Evolutionary conservation across 2,113 vertebrate species (phyloP).

Genomic region (Epinephelus cyanopodus): DNA sequence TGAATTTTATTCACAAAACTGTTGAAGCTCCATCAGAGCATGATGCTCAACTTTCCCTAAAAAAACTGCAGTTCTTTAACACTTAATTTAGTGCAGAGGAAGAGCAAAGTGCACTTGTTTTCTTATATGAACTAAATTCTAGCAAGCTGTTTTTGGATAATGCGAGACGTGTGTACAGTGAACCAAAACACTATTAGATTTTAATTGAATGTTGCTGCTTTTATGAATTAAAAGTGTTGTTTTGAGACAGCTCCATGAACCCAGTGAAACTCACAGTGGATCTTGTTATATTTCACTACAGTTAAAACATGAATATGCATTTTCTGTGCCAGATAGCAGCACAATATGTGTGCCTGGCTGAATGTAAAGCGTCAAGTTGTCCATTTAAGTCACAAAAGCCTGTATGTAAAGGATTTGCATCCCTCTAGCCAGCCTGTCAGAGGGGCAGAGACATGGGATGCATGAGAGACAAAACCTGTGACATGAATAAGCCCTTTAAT

Average conservation of each 20-base stretch:
- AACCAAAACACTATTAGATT: not conserved
- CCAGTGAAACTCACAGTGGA: not conserved
- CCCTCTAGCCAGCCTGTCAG: not conserved
- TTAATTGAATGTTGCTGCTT: constrained; percentile 46
- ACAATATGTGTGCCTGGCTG: not conserved
- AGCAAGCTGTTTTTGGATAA: not conserved
- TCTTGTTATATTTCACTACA: not conserved
- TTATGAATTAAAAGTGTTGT: constrained; percentile 14
- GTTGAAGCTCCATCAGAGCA: not conserved
- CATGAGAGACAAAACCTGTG: constrained; percentile 41
- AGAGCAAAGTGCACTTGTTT: not conserved
- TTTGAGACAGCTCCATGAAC: constrained; percentile 38
- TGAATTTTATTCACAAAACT: not conserved
- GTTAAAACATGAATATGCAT: not conserved
- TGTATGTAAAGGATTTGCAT: not conserved
- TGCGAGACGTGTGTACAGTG: not conserved
- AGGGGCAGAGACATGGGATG: constrained; percentile 3
- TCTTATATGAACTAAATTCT: not conserved
- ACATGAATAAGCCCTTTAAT: constrained; percentile 73
- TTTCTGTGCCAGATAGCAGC: not conserved
- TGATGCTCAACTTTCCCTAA: not conserved
- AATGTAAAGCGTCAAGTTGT: constrained; percentile 7
- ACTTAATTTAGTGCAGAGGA: not conserved
- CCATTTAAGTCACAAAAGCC: not conserved
- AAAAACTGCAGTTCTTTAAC: too few relatives aligned